A percentile compares a stretch with the other conserved stretches of the same genome.
Conservation (phyloP, 2,113 vertebrate species). For the Nothocercus nigrocapillus region DNA sequence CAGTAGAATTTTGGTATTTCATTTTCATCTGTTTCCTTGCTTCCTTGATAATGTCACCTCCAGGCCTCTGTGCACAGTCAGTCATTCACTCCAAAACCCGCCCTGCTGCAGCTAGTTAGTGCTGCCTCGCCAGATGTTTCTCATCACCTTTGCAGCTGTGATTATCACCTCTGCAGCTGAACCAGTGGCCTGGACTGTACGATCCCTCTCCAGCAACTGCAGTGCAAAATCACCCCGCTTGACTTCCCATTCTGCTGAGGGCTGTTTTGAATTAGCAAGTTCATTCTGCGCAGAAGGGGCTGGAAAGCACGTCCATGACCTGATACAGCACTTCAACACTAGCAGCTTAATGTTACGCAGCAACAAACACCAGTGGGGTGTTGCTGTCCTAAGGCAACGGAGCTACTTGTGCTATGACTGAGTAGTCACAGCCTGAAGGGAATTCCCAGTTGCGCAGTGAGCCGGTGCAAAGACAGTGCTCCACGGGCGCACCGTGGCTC, state of each 20-base stretch:
- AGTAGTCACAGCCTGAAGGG: background rate
- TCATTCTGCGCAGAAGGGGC: background rate
- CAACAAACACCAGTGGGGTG: background rate
- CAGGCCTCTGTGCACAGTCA: background rate
- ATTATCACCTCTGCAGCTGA: background rate
- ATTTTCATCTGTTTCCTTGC: background rate
- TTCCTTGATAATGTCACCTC: background rate
- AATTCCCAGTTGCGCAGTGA: background rate
- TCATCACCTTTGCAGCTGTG: background rate
- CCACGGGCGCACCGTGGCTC: fast-evolving
- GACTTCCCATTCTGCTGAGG: background rate
- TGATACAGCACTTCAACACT: background rate
- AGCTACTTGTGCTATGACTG: background rate
- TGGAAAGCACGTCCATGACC: background rate
- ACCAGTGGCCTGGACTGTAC: background rate
- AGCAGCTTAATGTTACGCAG: background rate
- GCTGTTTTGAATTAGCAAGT: background rate
- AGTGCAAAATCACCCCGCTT: background rate
- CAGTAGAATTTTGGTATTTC: background rate
- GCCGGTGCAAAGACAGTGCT: background rate
- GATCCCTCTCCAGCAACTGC: background rate
- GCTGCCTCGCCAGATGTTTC: constrained; percentile 21
- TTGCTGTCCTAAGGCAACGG: background rate
- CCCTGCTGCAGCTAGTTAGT: background rate
- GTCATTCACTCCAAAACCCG: background rate